Base-by-base conservation (phyloP, 30 jellyfish, hydroid and myxozoan genomes). In the Hydra vulgaris region DNA sequence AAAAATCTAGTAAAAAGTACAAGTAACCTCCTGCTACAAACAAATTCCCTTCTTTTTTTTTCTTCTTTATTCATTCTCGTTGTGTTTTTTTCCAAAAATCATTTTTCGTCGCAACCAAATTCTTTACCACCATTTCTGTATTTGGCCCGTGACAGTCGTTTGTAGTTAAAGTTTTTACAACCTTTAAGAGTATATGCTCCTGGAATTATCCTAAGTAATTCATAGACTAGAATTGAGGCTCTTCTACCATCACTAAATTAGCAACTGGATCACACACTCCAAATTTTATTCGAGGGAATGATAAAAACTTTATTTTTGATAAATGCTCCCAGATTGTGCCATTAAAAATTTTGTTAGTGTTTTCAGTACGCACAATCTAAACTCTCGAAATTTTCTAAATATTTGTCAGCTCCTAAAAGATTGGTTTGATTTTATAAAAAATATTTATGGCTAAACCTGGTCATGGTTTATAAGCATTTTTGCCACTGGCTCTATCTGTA, bases 141-240 rank as follows among this genome's bases (percentile, higher is more conserved):
- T n/a, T n/a, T n/a, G n/a, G n/a, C n/a, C n/a, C n/a, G n/a, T n/a
- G n/a, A n/a, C n/a, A n/a, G n/a, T n/a, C n/a, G n/a, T n/a, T n/a
- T n/a, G n/a, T n/a, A n/a, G n/a, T n/a, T n/a, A n/a, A n/a, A n/a
- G n/a, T n/a, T n/a, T n/a, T n/a, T n/a, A n/a, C n/a, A n/a, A n/a
- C 71, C 71, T 56, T 17, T 17, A 56, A 56, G 18, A 17, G n/a
- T 56, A n/a, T n/a, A n/a, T n/a, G n/a, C n/a, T n/a, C n/a, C n/a
- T n/a, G n/a, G n/a, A n/a, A n/a, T n/a, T n/a, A 56, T 56, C n/a
- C 71, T 15, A 56, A 56, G 18, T n/a, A 15, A n/a, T 56, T 56
- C 71, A 56, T 15, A 56, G n/a, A 56, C n/a, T 56, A 56, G 71
- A 56, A 56, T 56, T 56, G n/a, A 56, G 71, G 71, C 71, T 56